These are phyloP conservation scores for Hypothenemus hampei DNA, from an alignment of 1,140 invertebrate species.

Conservation along the genomic window DNA sequence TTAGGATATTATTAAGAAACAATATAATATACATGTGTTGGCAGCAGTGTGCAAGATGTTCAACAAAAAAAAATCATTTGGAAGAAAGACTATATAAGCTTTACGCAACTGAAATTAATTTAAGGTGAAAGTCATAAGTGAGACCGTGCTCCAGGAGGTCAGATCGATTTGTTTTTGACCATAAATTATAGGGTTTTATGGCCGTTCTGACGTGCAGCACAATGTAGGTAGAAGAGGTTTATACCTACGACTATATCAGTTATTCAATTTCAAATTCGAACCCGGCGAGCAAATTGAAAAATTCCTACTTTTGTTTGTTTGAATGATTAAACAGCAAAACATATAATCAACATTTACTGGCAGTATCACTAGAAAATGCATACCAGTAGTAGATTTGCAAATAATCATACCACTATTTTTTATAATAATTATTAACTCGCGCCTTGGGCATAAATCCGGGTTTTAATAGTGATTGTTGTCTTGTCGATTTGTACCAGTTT, in stretches of 20 bases:
- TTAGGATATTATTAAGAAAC: too few species aligned
- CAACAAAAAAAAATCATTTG: too few species aligned
- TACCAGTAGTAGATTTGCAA: too few species aligned
- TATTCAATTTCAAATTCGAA: conserved; percentile 16
- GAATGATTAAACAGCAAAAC: too few species aligned
- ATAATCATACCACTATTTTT: neutral
- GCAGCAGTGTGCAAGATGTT: too few species aligned
- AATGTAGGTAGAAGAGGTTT: too few species aligned
- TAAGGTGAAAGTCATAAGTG: conserved; percentile 24
- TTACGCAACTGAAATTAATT: conserved; percentile 25
- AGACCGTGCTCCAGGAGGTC: conserved; percentile 17
- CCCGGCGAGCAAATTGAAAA: neutral
- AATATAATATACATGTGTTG: too few species aligned
- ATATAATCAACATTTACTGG: too few species aligned
- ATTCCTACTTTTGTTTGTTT: too few species aligned
- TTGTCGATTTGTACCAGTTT: neutral
- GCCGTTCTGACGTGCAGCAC: conserved; percentile 1
- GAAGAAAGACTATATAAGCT: conserved; percentile 4
- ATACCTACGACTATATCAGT: conserved; percentile 16
- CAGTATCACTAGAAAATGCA: too few species aligned
- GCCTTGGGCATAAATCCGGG: neutral
- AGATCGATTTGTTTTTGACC: conserved; percentile 22
- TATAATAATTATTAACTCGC: neutral
- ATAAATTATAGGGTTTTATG: conserved; percentile 23
- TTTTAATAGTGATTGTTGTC: neutral